Evolutionary conservation across 1,140 invertebrate genomes (phyloP).

Genomic region (Drosophila oshimai): DNA sequence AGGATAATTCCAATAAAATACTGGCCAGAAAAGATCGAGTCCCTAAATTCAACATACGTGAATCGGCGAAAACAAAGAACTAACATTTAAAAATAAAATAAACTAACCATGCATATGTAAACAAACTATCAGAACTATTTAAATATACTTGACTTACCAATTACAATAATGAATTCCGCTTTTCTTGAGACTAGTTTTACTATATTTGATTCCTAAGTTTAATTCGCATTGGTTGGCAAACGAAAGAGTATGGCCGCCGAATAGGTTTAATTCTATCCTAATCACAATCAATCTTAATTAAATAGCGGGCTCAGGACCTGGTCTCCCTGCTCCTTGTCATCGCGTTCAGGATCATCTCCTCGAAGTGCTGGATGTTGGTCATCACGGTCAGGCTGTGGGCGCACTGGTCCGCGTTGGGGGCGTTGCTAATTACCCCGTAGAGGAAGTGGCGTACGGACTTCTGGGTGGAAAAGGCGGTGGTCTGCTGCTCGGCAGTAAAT

Average conservation of each 20-base stretch:
- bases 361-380: conserved; percentile 64
- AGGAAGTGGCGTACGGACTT: conserved; percentile 25
- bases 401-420: conserved; percentile 62
- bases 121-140: no score
- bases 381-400: conserved; percentile 53
- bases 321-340: conserved; percentile 13
- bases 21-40: conserved; percentile 75
- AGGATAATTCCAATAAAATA: conserved; percentile 82
- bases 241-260: background rate
- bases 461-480: background rate
- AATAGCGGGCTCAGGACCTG: conserved; percentile 21
- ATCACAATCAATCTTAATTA: background rate
- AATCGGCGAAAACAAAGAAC: conserved; percentile 73
- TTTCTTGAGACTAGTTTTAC: conserved; percentile 11
- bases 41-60: conserved; percentile 81
- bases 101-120: no score
- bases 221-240: background rate
- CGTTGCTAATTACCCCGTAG: conserved; percentile 63
- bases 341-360: conserved; percentile 29
- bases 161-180: background rate
- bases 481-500: conserved; percentile 30
- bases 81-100: background rate
- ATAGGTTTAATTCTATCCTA: background rate
- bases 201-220: background rate
- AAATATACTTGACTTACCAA: background rate